Base-by-base conservation (phyloP, 2,888 invertebrate species). In the Drosophila neonasuta region DNA sequence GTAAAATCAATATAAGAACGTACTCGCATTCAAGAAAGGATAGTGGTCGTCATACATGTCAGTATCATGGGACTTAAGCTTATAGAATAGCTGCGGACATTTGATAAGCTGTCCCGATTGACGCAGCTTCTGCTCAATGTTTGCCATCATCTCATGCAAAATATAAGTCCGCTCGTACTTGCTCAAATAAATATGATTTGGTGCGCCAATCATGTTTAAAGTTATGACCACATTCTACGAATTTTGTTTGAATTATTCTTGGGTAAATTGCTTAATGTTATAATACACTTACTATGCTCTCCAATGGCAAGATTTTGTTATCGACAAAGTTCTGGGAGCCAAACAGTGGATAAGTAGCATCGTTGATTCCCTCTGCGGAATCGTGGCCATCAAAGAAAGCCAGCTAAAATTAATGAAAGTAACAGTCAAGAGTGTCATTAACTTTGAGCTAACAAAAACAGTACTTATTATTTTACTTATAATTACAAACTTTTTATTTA, bases 371-470 rank as follows among this genome's bases (percentile, higher is more conserved):
- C 0, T 93, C 90, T 90, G 98, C 97, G 0, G 99, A 98, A 91
- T 99, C 99, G 90, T 99, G 99, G 0, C 99, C 99, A 89, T 99
- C 99, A 88, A 99, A 97, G 92, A 99, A 99, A 76, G 99, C 92
- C 70, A 99, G 93, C 93, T 97, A 96, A 11, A 11, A 2, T 34
- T 34, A 11, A 11, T 9, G 32, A 4, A 24, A 24, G 24, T 24
- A 24, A 24, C 6, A 24, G 24, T 24, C 24, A 24, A 24, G 6
- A 24, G 24, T 6, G 5, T 24, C 24, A 24, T 6, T 5, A 24
- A 24, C 6, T 24, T 24, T 24, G 0, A 24, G 24, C 24, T 24
- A 24, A 24, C 24, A 24, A 24, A 24, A 24, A 24, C 6, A 24
- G 24, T 24, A 24, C 1, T 24, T 6, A 6, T 24, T 24, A 24